Conservation (phyloP, 2,797 vertebrate genomes). For the Botia kubotai region DNA sequence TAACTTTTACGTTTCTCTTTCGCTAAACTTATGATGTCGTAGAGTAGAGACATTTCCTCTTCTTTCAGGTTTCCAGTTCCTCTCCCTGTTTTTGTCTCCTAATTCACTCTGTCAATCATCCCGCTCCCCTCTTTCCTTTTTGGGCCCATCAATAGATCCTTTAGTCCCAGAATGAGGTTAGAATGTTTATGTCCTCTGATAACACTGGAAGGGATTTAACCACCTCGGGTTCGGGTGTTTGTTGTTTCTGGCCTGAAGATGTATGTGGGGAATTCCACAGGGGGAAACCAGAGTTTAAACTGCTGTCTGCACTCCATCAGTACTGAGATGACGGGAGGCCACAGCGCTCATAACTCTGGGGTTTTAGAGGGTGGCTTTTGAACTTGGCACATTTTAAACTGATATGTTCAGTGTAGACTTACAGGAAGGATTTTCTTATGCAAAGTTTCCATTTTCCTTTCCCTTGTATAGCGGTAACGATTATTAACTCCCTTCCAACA, state of each 20-base stretch:
- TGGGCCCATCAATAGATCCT: conserved; percentile 4
- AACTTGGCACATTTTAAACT: conserved; percentile 13
- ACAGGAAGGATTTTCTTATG: background rate
- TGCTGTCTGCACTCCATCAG: conserved; percentile 34
- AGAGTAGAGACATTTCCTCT: conserved; percentile 14
- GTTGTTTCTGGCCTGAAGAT: conserved; percentile 47
- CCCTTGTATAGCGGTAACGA: background rate
- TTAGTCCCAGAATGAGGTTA: conserved; percentile 24
- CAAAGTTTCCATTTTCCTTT: background rate
- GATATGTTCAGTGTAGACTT: conserved; percentile 1
- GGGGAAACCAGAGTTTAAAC: conserved; percentile 40
- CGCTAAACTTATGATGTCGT: conserved; percentile 10
- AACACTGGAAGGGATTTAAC: conserved; percentile 42
- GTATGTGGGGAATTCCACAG: conserved; percentile 26
- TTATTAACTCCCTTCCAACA: background rate
- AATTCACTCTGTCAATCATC: background rate
- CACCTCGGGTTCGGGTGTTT: conserved; percentile 37
- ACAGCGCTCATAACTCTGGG: background rate
- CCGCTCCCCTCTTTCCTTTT: conserved; percentile 13
- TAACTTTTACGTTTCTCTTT: conserved; percentile 17
- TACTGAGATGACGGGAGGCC: background rate
- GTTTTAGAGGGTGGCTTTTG: conserved; percentile 23
- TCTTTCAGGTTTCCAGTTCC: conserved; percentile 32
- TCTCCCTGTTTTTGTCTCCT: conserved; percentile 33
- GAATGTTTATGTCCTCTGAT: conserved; percentile 45